A percentile compares a stretch with the other conserved stretches of the same genome.
Evolutionary conservation across 2,797 vertebrate species (phyloP).

Genomic region (Delichon dasypus): DNA sequence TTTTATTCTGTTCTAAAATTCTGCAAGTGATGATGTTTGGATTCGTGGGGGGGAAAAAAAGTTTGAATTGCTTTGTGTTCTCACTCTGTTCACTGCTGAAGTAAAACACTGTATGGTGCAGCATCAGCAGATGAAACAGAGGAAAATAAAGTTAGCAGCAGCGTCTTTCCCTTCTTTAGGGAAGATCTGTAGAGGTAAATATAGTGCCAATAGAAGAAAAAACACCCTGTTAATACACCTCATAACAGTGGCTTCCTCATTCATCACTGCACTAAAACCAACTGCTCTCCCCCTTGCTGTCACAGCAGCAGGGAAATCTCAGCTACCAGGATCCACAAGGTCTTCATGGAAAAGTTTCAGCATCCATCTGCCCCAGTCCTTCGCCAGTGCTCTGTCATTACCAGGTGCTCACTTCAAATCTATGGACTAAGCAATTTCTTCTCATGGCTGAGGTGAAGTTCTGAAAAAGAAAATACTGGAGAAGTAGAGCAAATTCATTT

Average conservation of each 20-base stretch:
- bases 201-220: neutral
- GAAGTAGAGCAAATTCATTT: neutral
- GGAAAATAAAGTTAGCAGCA: neutral
- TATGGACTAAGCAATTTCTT: neutral
- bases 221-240: neutral
- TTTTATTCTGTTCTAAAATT: neutral
- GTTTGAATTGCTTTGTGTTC: slow-evolving; percentile 31
- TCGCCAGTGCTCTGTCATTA: neutral
- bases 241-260: neutral
- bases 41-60: neutral
- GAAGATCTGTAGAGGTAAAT: neutral
- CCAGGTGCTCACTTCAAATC: neutral
- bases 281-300: neutral
- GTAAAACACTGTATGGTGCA: neutral
- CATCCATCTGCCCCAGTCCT: neutral
- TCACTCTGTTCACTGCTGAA: neutral
- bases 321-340: neutral
- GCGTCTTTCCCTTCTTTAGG: neutral
- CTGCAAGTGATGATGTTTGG: neutral
- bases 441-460: neutral
- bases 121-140: neutral
- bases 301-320: slow-evolving; percentile 19
- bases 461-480: neutral
- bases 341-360: neutral
- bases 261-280: slow-evolving; percentile 17